Base-by-base conservation (phyloP, 2,888 invertebrate species). In the Xestia xanthographa region DNA sequence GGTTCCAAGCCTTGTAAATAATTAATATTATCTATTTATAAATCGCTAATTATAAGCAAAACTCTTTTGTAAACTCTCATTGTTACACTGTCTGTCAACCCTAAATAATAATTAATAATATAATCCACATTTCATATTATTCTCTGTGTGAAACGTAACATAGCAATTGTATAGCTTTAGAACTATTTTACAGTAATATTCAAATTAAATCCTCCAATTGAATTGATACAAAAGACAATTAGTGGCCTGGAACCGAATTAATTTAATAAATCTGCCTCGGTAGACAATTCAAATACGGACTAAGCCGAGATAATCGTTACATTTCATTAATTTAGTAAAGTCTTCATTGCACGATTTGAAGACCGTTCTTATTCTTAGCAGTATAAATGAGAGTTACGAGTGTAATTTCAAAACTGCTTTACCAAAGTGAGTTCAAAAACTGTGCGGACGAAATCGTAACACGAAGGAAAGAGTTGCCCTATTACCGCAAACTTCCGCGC, bases 151-250 rank as follows among this genome's bases (percentile, higher is more conserved):
- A 70, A 70, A 77, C 75, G 29, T 29, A 29, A 58, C 26, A 29
- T 8, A 79, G 63, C 68, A 66, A 60, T 69, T 66, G 65, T 84
- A 72, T 77, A 76, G 45, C 56, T 48, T 69, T 68, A 74, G 68
- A 84, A 83, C 86, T 84, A 83, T 87, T 77, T 84, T 77, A 78
- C 80, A 85, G 88, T 87, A 87, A 87, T 89, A 91, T 89, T 89
- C 86, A 88, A 89, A 91, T 91, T 87, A 84, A 89, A 90, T 90
- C 85, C 82, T 78, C 79, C 84, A 90, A 90, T 90, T 87, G 85
- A 90, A 89, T 91, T 91, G 89, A 90, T 91, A 92, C 90, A 91
- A 91, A 92, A 91, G 91, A 90, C 90, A 92, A 91, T 92, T 91
- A 92, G 88, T 87, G 88, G 83, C 83, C 80, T 84, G 87, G 89